phyloP scores from a whole-genome alignment of 2,888 invertebrate species.

The Parelbella ahira region DNA sequence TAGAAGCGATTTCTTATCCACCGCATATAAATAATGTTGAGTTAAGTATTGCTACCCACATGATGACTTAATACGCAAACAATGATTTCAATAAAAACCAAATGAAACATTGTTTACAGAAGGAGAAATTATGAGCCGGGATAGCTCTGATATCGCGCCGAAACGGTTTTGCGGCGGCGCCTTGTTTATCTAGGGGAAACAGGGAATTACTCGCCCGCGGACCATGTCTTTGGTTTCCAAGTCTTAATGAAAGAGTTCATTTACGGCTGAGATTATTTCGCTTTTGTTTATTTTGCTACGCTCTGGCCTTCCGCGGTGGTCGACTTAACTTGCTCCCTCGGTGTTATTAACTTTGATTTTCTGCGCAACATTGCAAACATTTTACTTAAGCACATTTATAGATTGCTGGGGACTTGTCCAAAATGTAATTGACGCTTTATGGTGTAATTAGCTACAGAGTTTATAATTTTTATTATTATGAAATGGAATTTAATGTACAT shows the following conservation, averaged over 20 bases:
- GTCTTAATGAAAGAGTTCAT: slow-evolving; percentile 67
- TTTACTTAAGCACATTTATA: slow-evolving; percentile 19
- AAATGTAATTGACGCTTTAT: slow-evolving; percentile 14
- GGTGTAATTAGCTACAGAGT: slow-evolving; percentile 11
- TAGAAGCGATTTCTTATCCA: too few relatives aligned
- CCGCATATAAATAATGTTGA: too few relatives aligned
- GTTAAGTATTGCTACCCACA: too few relatives aligned
- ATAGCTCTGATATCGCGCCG: slow-evolving; percentile 3
- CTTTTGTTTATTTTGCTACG: slow-evolving; percentile 57
- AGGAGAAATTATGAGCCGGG: not conserved
- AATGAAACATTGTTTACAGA: slow-evolving; percentile 7
- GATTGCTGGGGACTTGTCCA: slow-evolving; percentile 15
- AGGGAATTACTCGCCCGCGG: slow-evolving; percentile 50
- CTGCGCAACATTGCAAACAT: slow-evolving; percentile 28
- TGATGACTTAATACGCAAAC: slow-evolving; percentile 6
- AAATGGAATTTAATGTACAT: not conserved
- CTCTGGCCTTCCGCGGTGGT: slow-evolving; percentile 34
- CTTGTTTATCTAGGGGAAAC: slow-evolving; percentile 47
- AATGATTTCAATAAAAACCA: slow-evolving; percentile 5
- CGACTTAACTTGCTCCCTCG: slow-evolving; percentile 39
- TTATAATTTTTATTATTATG: not conserved
- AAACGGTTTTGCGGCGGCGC: slow-evolving; percentile 20
- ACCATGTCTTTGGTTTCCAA: slow-evolving; percentile 53
- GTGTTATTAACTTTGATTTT: slow-evolving; percentile 34
- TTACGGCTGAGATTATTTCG: slow-evolving; percentile 55